phyloP scores from a whole-genome alignment of 1,140 invertebrate genomes.

The Amphibalanus amphitrite region DNA sequence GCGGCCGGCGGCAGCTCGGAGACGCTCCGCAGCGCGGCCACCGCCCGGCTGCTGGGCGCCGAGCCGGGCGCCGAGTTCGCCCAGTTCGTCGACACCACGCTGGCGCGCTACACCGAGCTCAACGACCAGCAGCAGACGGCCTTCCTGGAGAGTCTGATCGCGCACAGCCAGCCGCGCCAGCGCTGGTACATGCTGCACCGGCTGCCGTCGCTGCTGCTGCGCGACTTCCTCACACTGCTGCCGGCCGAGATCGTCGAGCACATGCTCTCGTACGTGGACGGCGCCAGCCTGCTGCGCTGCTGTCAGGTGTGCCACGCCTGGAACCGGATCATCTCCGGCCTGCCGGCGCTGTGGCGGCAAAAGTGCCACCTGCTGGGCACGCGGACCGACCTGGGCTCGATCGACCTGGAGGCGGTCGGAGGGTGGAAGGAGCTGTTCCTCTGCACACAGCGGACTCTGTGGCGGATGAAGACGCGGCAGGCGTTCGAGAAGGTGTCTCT shows the following conservation, averaged over 20 bases:
- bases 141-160: conserved; percentile 4
- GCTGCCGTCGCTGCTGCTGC: conserved; percentile 7
- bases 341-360: background rate
- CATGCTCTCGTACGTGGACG: conserved; percentile 9
- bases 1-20: no score
- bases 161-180: background rate
- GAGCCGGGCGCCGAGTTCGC: background rate
- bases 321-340: background rate
- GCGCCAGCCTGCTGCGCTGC: background rate
- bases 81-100: background rate
- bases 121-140: conserved; percentile 7
- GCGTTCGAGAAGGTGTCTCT: background rate
- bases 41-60: no score
- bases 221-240: conserved; percentile 8
- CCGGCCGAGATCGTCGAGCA: conserved; percentile 9
- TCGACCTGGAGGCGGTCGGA: background rate
- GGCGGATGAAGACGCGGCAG: background rate
- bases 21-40: no score
- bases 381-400: background rate
- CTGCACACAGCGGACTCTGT: background rate
- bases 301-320: background rate
- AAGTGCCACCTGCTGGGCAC: background rate
- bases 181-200: conserved; percentile 9
- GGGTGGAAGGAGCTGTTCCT: background rate
- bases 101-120: background rate